Percentiles rank a stretch among this genome's conserved stretches.
Evolutionary conservation across 2,797 vertebrate species (phyloP).

Genomic region (Anguilla pacifica): DNA sequence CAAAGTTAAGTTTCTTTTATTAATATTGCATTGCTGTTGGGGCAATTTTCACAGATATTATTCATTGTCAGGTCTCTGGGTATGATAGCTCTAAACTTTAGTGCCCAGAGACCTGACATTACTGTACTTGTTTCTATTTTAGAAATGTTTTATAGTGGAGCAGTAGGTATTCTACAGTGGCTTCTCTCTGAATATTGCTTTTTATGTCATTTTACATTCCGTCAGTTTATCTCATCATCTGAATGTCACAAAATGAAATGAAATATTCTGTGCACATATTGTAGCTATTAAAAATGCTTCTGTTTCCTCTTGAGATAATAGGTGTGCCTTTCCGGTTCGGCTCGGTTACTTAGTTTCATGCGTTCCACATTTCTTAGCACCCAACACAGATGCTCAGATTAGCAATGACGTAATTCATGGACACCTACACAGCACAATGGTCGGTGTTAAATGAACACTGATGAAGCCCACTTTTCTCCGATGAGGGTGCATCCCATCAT

Average conservation of each 20-base stretch:
- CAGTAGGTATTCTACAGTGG: conserved; percentile 27
- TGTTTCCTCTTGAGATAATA: background rate
- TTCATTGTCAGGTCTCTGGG: conserved; percentile 34
- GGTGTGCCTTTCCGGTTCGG: background rate
- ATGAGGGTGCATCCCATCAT: background rate
- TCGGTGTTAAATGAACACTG: background rate
- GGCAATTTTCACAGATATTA: conserved; percentile 23
- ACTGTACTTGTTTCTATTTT: conserved; percentile 21
- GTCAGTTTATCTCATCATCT: background rate
- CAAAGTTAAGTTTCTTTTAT: conserved; percentile 28
- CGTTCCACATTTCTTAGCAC: conserved; percentile 1
- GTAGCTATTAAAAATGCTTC: conserved; percentile 2
- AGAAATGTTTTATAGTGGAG: conserved; percentile 30
- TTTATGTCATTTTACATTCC: conserved; percentile 31
- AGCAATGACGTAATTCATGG: conserved; percentile 15
- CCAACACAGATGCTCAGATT: conserved; percentile 15
- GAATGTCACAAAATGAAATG: conserved; percentile 17
- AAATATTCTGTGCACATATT: conserved; percentile 2
- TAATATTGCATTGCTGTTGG: conserved; percentile 31
- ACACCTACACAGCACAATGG: background rate
- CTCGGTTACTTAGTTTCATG: background rate
- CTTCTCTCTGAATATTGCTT: conserved; percentile 29
- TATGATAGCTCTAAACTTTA: conserved; percentile 12
- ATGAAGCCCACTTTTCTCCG: background rate
- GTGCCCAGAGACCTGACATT: conserved; percentile 15